Conservation (phyloP, 2,888 invertebrate species). For the Rhagonycha fulva region DNA sequence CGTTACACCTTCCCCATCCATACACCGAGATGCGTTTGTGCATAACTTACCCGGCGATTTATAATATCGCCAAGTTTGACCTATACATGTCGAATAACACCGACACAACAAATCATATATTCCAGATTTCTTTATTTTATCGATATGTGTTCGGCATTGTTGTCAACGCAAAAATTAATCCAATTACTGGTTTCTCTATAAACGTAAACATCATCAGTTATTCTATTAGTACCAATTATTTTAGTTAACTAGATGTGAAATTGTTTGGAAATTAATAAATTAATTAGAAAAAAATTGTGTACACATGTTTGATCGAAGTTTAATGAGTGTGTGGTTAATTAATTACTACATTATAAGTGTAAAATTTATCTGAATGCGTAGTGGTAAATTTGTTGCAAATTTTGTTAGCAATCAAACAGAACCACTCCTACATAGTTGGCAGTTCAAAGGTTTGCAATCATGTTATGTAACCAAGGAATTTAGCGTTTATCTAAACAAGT, state of each 20-base stretch:
- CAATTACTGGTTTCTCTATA: not conserved
- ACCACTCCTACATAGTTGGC: conserved; percentile 33
- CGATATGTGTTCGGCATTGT: not conserved
- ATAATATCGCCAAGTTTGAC: not conserved
- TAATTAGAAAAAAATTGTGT: not conserved
- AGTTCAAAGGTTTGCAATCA: conserved; percentile 30
- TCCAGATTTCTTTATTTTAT: not conserved
- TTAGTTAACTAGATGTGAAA: not conserved
- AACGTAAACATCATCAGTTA: not conserved
- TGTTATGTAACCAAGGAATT: conserved; percentile 27
- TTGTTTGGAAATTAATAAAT: not conserved
- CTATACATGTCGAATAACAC: not conserved
- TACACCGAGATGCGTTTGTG: not conserved
- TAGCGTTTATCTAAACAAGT: conserved; percentile 30
- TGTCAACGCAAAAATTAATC: not conserved
- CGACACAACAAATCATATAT: not conserved
- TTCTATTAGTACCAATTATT: not conserved
- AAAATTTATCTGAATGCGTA: not conserved
- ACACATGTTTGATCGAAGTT: not conserved
- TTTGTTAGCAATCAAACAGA: not conserved
- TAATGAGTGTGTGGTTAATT: not conserved
- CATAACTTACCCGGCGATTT: not conserved
- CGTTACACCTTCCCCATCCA: conserved; percentile 12
- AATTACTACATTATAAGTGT: not conserved
- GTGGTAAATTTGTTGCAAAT: conserved; percentile 1